Percentiles rank a stretch among this genome's conserved stretches.
Evolutionary conservation across 1,140 invertebrate species (phyloP).

Genomic region (Agrilus planipennis): DNA sequence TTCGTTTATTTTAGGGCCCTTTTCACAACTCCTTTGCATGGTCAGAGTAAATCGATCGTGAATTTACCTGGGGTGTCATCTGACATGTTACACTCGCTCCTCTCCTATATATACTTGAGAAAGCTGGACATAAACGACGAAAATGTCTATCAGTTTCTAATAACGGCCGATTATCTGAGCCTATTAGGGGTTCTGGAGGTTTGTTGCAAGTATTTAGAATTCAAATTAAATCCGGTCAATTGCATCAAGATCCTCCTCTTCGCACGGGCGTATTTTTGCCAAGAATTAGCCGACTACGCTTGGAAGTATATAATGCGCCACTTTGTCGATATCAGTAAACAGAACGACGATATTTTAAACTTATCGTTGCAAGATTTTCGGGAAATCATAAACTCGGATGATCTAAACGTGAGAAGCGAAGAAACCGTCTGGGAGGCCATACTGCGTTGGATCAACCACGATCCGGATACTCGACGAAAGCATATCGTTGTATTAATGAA

Average conservation of each 20-base stretch:
- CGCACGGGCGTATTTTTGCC: slow-evolving; percentile 60
- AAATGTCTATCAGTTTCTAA: slow-evolving; percentile 66
- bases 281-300: slow-evolving; percentile 52
- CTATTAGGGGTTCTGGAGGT: slow-evolving; percentile 63
- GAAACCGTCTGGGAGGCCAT: slow-evolving; percentile 54
- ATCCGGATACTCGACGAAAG: slow-evolving; percentile 25
- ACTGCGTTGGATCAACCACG: slow-evolving; percentile 47
- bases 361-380: slow-evolving; percentile 55
- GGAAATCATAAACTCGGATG: slow-evolving; percentile 60
- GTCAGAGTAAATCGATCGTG: slow-evolving; percentile 53
- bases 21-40: slow-evolving; percentile 69
- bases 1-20: slow-evolving; percentile 50
- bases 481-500: slow-evolving; percentile 49
- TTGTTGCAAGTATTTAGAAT: slow-evolving; percentile 62
- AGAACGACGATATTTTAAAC: slow-evolving; percentile 60
- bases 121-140: slow-evolving; percentile 53
- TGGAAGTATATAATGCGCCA: slow-evolving; percentile 60
- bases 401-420: slow-evolving; percentile 57
- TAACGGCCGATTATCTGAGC: slow-evolving; percentile 66
- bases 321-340: slow-evolving; percentile 55
- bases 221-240: slow-evolving; percentile 55
- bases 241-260: slow-evolving; percentile 74
- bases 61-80: slow-evolving; percentile 61
- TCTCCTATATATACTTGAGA: slow-evolving; percentile 73
- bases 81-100: slow-evolving; percentile 58